Conservation (phyloP, 2,113 vertebrate genomes). For the Lathamus discolor region DNA sequence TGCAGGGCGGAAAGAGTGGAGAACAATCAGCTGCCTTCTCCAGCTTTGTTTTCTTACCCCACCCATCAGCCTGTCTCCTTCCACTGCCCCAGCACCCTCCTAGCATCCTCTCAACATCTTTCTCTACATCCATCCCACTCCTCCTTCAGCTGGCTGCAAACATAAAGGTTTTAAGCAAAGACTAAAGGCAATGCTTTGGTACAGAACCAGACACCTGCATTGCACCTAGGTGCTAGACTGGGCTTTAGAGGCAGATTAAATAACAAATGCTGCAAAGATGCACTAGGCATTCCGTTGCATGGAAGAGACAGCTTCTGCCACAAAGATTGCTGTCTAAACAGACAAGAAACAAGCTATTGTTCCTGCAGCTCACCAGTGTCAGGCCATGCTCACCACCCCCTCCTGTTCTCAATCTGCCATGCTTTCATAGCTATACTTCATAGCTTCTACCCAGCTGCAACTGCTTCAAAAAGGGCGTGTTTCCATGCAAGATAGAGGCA, state of each 20-base stretch:
- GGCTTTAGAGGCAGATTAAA: background rate
- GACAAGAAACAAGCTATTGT: constrained; percentile 59
- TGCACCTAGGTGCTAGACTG: background rate
- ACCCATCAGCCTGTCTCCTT: background rate
- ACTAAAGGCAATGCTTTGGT: background rate
- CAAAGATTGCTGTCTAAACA: constrained; percentile 12
- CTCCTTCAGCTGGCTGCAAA: background rate
- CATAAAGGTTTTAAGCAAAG: background rate
- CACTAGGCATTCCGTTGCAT: background rate
- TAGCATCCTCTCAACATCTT: background rate
- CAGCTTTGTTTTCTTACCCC: background rate
- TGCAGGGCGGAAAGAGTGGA: background rate
- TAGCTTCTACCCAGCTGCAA: constrained; percentile 46
- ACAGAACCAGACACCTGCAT: background rate
- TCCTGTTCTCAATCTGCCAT: background rate
- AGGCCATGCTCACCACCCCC: constrained; percentile 31
- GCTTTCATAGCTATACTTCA: constrained; percentile 16
- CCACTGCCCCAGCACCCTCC: background rate
- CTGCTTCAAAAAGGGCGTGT: constrained; percentile 30
- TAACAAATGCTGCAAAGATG: background rate
- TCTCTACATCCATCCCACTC: background rate
- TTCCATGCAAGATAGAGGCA: background rate
- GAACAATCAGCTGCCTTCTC: background rate
- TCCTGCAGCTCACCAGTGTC: constrained; percentile 26
- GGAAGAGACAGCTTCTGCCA: background rate